These are phyloP conservation scores for Drosophila anomalipes DNA, from an alignment of 2,888 invertebrate genomes.

Conservation along the genomic window DNA sequence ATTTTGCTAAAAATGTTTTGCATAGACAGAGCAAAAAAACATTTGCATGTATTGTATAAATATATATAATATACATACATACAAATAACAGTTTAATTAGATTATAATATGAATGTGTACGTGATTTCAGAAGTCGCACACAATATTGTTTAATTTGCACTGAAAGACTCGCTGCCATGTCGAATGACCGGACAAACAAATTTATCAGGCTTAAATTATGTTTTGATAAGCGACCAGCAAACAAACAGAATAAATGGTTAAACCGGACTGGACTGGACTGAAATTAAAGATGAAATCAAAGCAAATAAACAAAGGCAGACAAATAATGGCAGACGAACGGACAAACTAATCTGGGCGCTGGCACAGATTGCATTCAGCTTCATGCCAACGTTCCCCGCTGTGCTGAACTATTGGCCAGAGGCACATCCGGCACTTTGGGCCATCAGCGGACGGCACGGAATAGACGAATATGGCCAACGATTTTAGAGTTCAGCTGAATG, in stretches of 20 bases:
- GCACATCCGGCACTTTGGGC: conserved; percentile 38
- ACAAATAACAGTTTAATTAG: conserved; percentile 2
- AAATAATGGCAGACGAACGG: conserved; percentile 32
- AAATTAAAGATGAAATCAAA: conserved; percentile 67
- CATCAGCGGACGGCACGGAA: conserved; percentile 13
- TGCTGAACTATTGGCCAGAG: conserved; percentile 15
- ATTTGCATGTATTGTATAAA: conserved; percentile 24
- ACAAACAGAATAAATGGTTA: conserved; percentile 28
- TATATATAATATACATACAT: neutral
- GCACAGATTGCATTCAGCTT: conserved; percentile 29
- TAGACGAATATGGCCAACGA: conserved; percentile 28
- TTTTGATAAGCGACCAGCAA: conserved; percentile 56
- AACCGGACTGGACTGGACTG: conserved; percentile 10
- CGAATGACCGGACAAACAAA: conserved; percentile 49
- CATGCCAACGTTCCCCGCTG: neutral
- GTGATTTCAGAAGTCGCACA: conserved; percentile 45
- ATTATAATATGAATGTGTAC: conserved; percentile 8
- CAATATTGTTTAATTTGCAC: conserved; percentile 61
- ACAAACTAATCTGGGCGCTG: conserved; percentile 26
- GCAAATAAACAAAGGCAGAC: conserved; percentile 51
- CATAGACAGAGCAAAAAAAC: conserved; percentile 41
- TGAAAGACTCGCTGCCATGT: conserved; percentile 32
- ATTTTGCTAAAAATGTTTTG: conserved; percentile 29
- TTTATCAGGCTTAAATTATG: conserved; percentile 60
- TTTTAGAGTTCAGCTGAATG: conserved; percentile 44